Evolutionary conservation across 2,113 vertebrate species (phyloP), one percentile per base, ranked within the genome.

Genomic region (Chunga burmeisteri): DNA sequence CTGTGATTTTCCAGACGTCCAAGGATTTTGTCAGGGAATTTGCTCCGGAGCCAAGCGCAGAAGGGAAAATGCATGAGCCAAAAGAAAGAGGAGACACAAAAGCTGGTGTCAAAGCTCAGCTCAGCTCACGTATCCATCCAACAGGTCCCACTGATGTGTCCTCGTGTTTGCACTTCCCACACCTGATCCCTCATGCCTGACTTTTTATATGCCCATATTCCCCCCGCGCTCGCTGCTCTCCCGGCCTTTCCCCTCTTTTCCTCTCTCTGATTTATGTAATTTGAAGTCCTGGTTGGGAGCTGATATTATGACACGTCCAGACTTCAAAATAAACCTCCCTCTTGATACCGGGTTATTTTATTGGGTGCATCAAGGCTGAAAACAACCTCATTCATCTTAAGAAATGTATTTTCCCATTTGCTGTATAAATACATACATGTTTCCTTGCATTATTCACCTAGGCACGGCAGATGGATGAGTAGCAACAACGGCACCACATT

Each of bases 261-360:
- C 49, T 63, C 55, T 66, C 90, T 84, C 91, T 97, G 97, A 97
- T 97, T 97, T 91, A 97, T 97, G 68, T 80, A 75, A 91, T 95
- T 95, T 82, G 71, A 94, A 96, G 94, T 93, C 96, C 96, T 98
- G 84, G 53, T 93, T 95, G 96, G 97, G 94, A 97, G 95, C 88
- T 88, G 94, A 94, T 97, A 90, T 95, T 96, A 96, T 91, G 94
- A 97, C 93, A 97, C 67, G 49, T 97, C 83, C 97, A 97, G 93
- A 90, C 92, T 98, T 97, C 90, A 95, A 94, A 98, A 98, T 97
- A 97, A 98, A 98, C 97, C 97, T 98, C 96, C 94, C 96, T 96
- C 96, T 98, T 96, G 94, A 97, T 98, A 95, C 95, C 18, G 6
- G 94, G 91, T 97, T 97, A 98, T 93, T 96, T 98, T 97, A 98